These are phyloP conservation scores for Todus mexicanus DNA, from an alignment of 2,797 vertebrate species.

Conservation along the genomic window DNA sequence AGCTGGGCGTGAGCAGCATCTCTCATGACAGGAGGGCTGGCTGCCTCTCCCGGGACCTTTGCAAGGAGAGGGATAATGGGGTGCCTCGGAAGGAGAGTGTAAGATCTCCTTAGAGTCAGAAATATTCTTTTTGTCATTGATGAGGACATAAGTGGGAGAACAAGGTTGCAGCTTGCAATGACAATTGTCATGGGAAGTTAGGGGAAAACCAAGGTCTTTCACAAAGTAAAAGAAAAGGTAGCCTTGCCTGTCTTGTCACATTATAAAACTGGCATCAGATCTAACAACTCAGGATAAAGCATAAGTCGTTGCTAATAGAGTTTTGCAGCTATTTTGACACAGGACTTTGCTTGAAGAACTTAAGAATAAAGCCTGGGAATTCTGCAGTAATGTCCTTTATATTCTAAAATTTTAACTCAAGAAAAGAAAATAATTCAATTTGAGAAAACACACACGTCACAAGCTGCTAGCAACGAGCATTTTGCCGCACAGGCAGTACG, in stretches of 20 bases:
- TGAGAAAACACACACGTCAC: not conserved
- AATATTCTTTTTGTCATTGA: slow-evolving; percentile 62
- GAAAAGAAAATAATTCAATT: not conserved
- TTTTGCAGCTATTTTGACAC: slow-evolving; percentile 14
- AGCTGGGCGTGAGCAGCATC: not conserved
- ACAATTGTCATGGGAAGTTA: slow-evolving; percentile 59
- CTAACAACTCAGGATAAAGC: slow-evolving; percentile 19
- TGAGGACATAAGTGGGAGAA: slow-evolving; percentile 54
- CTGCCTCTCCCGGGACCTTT: not conserved
- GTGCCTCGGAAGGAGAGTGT: not conserved
- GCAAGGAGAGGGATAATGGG: slow-evolving; percentile 7
- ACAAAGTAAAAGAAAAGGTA: slow-evolving; percentile 38
- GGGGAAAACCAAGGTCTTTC: slow-evolving; percentile 18
- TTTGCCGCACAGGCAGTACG: not conserved
- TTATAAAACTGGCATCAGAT: slow-evolving; percentile 39
- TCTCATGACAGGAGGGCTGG: not conserved
- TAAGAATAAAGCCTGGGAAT: not conserved
- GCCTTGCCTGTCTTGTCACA: slow-evolving; percentile 39
- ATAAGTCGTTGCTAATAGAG: not conserved
- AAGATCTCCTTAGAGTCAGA: slow-evolving; percentile 60
- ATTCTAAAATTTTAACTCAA: not conserved
- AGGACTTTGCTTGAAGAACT: not conserved
- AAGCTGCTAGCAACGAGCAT: not conserved
- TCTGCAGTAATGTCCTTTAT: not conserved
- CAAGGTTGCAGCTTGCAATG: slow-evolving; percentile 4